These are phyloP conservation scores for Ascidia mentula DNA, from an alignment of 23 tunicate genomes.

Conservation along the genomic window DNA sequence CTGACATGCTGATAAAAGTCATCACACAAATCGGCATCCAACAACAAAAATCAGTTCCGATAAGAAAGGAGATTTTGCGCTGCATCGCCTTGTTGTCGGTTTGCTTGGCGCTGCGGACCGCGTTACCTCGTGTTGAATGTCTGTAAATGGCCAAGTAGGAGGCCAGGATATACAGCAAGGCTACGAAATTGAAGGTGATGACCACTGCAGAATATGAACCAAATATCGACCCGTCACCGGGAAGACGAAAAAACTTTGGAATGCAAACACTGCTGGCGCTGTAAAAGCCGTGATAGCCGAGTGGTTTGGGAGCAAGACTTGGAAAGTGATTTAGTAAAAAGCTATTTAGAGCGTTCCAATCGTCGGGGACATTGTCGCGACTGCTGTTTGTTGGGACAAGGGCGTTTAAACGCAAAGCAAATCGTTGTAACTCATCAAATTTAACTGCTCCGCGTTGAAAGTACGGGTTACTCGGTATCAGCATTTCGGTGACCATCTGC, in stretches of 20 bases:
- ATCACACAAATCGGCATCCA: conserved; percentile 43
- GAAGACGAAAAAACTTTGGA: conserved; percentile 7
- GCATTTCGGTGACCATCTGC: conserved; percentile 27
- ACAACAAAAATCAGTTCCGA: conserved; percentile 43
- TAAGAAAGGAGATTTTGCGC: conserved; percentile 28
- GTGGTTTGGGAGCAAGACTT: conserved; percentile 8
- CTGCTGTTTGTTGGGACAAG: not conserved
- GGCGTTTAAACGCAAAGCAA: conserved; percentile 15
- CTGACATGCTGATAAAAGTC: conserved; percentile 8
- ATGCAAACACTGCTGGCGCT: conserved; percentile 43
- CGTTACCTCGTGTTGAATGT: not conserved
- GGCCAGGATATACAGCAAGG: conserved; percentile 19
- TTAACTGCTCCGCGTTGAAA: conserved; percentile 10
- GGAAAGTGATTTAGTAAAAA: not conserved
- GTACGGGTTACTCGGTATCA: not conserved
- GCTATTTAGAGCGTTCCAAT: not conserved
- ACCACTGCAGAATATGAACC: conserved; percentile 6
- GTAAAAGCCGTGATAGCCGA: conserved; percentile 39
- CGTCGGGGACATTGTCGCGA: not conserved
- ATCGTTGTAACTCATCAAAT: conserved; percentile 9
- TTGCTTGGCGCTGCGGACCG: not conserved
- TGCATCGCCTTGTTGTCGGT: conserved; percentile 22
- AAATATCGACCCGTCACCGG: not conserved
- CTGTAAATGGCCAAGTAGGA: conserved; percentile 40
- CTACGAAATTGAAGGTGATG: conserved; percentile 20